Evolutionary conservation across 2,113 vertebrate species (phyloP), one percentile per base, ranked within the genome.

Genomic region (Thomomys bottae): DNA sequence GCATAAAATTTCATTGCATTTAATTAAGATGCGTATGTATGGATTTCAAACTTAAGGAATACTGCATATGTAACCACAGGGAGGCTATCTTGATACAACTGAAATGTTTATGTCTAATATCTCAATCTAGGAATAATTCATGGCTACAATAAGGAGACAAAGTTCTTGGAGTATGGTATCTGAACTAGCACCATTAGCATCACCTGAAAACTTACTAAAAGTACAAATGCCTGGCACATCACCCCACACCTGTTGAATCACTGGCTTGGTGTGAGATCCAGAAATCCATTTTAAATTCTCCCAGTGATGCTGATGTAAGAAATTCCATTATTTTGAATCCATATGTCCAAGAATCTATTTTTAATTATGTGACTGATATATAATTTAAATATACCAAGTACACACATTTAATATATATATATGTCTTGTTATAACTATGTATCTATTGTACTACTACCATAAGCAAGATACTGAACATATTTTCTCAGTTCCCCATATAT

Each of bases 331-430:
- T 85, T 87, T 94, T 49, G 49, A 38, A 63, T 40, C 45, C 30
- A 20, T 30, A 73, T 40, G 54, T 4, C 38, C 24, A 70, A 82
- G 23, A 68, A 63, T 76, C 20, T 90, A 30, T 84, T 93, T 91
- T 71, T 77, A 87, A 67, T 87, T 68, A 24, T 21, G 75, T 38
- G 40, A 82, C 57, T 61, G 36, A 59, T 91, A 42, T n/a, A 10
- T 75, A 70, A 89, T 75, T 94, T 78, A 75, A 11, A 45, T 45
- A 45, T 12, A 87, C 81, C 85, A 90, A 70, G 67, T 38, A 5
- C 40, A 49, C 32, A 18, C 4, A 36, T 71, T 49, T 82, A 34
- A 67, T 88, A 21, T 38, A 14, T 45, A 34, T 40, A 71, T 86
- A 66, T 72, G 80, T 20, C 24, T 80, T 24, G n/a, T 54, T 93